Conservation (phyloP, 2,113 vertebrate genomes). For the Colossoma macropomum region DNA sequence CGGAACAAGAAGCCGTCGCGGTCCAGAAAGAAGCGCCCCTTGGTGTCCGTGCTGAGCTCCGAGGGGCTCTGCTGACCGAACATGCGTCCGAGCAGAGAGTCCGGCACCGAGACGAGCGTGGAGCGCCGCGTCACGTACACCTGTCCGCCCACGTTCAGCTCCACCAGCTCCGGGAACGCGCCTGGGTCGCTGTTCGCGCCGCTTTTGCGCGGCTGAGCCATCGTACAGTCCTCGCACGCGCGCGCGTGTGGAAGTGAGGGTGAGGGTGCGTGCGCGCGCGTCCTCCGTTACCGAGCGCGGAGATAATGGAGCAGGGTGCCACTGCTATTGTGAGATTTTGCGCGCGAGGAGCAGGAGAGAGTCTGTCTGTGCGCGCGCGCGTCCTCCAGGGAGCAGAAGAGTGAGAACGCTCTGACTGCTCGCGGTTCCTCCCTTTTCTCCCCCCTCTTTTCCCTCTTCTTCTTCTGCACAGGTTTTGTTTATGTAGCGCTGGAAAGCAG, state of each 20-base stretch:
- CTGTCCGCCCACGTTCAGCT: constrained; percentile 95
- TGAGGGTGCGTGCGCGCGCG: background rate
- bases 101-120: constrained; percentile 87
- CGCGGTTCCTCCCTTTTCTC: constrained; percentile 1
- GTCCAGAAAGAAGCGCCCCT: constrained; percentile 95
- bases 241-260: no score
- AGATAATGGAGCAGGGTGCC: constrained; percentile 21
- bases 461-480: constrained; percentile 62
- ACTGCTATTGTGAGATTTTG: background rate
- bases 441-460: background rate
- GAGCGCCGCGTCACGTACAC: constrained; percentile 92
- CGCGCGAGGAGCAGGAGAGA: background rate
- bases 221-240: constrained; percentile 48
- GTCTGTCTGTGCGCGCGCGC: background rate
- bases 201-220: constrained; percentile 68
- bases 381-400: background rate
- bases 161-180: constrained; percentile 88
- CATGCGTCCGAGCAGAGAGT: constrained; percentile 89
- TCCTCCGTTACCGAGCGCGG: background rate
- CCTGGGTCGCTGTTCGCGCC: no score
- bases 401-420: no score
- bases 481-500: constrained; percentile 59
- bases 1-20: constrained; percentile 95
- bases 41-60: constrained; percentile 89
- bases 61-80: constrained; percentile 83